A percentile compares a stretch with the other conserved stretches of the same genome.
These are phyloP conservation scores for Pangasius djambal DNA, from an alignment of 2,797 vertebrate species.

Conservation along the genomic window DNA sequence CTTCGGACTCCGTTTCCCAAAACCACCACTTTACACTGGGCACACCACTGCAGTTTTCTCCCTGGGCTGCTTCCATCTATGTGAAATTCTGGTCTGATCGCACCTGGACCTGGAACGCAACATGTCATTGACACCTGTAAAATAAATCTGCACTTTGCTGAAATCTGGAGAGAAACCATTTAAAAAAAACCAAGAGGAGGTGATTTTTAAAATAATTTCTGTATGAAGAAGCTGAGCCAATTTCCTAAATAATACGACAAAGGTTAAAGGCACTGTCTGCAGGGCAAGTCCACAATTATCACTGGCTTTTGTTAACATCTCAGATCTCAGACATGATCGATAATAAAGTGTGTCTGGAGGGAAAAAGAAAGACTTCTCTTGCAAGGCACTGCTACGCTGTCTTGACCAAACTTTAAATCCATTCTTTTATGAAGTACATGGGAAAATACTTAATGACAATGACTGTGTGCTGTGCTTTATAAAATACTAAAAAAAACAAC, in stretches of 20 bases:
- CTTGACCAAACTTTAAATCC: neutral
- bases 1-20: slow-evolving; percentile 87
- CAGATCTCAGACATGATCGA: slow-evolving; percentile 35
- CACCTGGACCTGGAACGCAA: slow-evolving; percentile 68
- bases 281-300: neutral
- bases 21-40: slow-evolving; percentile 88
- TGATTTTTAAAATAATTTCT: neutral
- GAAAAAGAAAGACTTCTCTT: neutral
- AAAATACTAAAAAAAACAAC: neutral
- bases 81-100: slow-evolving; percentile 73
- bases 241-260: neutral
- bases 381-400: neutral
- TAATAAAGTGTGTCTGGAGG: slow-evolving; percentile 4
- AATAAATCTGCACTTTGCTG: neutral
- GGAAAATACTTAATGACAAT: neutral
- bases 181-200: neutral
- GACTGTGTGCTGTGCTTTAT: neutral
- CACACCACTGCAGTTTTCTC: slow-evolving; percentile 82
- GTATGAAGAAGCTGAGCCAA: neutral
- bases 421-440: too few relatives aligned
- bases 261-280: neutral
- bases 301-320: slow-evolving; percentile 38
- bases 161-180: neutral
- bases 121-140: neutral
- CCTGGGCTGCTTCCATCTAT: slow-evolving; percentile 61